Evolutionary conservation across 2,113 vertebrate genomes (phyloP), one percentile per base, ranked within the genome.

Genomic region (Riparia riparia): DNA sequence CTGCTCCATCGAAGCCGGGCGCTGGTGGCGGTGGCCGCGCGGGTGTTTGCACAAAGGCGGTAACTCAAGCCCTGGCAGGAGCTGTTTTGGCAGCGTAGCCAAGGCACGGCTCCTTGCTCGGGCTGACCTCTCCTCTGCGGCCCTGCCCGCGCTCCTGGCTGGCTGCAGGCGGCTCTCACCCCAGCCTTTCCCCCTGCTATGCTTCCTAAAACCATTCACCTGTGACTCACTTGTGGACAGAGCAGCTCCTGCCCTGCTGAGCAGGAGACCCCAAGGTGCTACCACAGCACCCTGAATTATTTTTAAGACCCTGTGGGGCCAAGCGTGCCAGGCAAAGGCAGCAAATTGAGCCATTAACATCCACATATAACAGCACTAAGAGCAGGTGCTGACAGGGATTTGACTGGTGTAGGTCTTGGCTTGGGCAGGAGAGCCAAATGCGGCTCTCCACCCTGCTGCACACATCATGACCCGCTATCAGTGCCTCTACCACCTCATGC

Each of bases 11-110:
- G 66, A 4, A 85, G 88, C 4, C 29, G 37, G 66, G 88, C 66
- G 90, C 78, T 63, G 92, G 17, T 73, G 44, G 8, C 8, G 29
- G 92, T 85, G 72, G 86, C 82, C 57, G 18, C 5, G 7, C 25
- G 1, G 74, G 6, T 86, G 96, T 96, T 95, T 95, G 90, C 92
- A 90, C 93, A 96, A 68, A 83, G 95, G 88, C 28, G 4, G 95
- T 96, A 93, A 95, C 37, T 94, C 93, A 92, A 96, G 93, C 74
- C 82, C 82, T 1, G 39, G 90, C 20, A 14, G 7, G 82, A 73
- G 95, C 96, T 95, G 96, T 90, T 86, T 86, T 90, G 92, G 92
- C 95, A 94, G 79, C 10, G 49, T 81, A 82, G 95, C 94, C 90
- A 64, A 68, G 96, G 93, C 85, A 71, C 82, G 18, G 49, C 88